Conservation (phyloP, 1,140 invertebrate species). For the Drosophila biarmipes region DNA sequence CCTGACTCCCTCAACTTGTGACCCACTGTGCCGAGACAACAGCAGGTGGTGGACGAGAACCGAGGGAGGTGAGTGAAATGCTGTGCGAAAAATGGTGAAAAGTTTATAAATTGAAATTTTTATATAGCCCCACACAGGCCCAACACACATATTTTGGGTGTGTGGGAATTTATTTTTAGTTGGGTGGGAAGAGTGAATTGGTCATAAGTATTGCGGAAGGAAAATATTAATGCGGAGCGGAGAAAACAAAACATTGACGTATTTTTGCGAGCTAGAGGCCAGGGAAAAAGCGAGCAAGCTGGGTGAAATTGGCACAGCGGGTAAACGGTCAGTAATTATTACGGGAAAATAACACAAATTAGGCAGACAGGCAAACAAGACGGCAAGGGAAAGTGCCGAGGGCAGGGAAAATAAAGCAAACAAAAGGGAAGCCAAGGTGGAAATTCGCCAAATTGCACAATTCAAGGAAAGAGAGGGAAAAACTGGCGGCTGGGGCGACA, state of each 20-base stretch:
- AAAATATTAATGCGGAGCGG: constrained; percentile 64
- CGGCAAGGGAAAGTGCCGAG: constrained; percentile 4
- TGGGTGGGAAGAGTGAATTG: constrained; percentile 45
- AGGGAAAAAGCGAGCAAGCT: constrained; percentile 23
- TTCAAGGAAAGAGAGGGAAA: constrained; percentile 33
- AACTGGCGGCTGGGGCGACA: constrained; percentile 9
- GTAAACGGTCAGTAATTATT: constrained; percentile 69
- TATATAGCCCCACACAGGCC: constrained; percentile 50
- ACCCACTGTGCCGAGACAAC: constrained; percentile 42
- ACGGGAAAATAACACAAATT: constrained; percentile 61
- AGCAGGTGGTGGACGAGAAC: constrained; percentile 64
- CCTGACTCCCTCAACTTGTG: not conserved
- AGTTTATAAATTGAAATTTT: constrained; percentile 69
- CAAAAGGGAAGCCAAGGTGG: constrained; percentile 55
- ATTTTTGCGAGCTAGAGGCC: constrained; percentile 14
- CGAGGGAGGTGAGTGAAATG: constrained; percentile 34
- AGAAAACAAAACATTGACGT: constrained; percentile 47
- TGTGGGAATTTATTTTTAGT: constrained; percentile 65
- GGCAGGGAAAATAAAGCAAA: constrained; percentile 29
- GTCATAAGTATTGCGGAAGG: constrained; percentile 48
- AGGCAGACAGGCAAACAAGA: constrained; percentile 28
- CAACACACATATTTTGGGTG: constrained; percentile 12
- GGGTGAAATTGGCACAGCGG: constrained; percentile 58
- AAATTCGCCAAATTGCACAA: constrained; percentile 78
- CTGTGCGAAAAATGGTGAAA: constrained; percentile 57